phyloP scores from a whole-genome alignment of 2,797 vertebrate genomes.

The Rhynchotus rufescens region DNA sequence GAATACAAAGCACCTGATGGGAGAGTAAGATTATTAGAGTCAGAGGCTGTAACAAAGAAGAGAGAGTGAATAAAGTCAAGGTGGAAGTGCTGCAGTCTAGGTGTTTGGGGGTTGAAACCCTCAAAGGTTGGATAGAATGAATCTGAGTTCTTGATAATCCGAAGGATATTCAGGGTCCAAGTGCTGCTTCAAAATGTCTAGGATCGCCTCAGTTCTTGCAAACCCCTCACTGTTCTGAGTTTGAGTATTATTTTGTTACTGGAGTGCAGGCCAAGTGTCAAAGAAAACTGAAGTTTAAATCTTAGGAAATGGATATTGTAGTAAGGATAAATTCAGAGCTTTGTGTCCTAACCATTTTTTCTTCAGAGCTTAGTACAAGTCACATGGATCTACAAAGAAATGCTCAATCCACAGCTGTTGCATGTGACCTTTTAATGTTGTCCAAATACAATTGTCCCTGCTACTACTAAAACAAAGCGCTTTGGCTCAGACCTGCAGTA shows the following conservation, averaged over 20 bases:
- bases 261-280: neutral
- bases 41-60: neutral
- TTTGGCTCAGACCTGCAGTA: neutral
- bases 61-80: neutral
- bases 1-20: slow-evolving; percentile 90
- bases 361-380: neutral
- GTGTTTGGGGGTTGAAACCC: neutral
- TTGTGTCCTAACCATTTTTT: neutral
- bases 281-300: neutral
- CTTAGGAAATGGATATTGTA: neutral
- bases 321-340: neutral
- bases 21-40: neutral
- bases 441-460: neutral
- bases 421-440: neutral
- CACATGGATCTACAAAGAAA: neutral
- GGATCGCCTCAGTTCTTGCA: neutral
- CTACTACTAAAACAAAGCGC: neutral
- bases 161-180: neutral
- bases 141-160: neutral
- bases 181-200: neutral
- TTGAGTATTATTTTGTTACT: neutral
- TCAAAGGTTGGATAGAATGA: neutral
- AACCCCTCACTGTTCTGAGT: neutral
- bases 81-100: neutral
- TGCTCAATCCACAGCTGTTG: neutral